Base-by-base conservation (phyloP, 2,888 invertebrate species). In the Drosophila anceps region DNA sequence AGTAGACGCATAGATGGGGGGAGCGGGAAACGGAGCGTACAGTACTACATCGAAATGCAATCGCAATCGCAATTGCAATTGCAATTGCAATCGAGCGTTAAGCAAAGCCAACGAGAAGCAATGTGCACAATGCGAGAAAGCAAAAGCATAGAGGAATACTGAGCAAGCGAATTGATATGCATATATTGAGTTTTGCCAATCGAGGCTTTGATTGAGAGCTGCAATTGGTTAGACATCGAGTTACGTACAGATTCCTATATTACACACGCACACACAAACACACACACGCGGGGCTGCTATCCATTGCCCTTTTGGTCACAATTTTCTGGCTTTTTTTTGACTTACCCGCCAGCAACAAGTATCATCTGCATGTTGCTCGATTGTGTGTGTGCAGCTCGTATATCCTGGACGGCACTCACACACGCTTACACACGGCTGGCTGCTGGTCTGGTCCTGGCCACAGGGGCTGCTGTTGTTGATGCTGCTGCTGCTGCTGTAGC, bases 321-420 rank as follows among this genome's bases (percentile, higher is more conserved):
- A 10, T 51, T 31, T 8, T 44, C 44, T 24, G 3, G 24, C 5
- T 1, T 13, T 8, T 24, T 24, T 29, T 61, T n/a, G 13, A 93
- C 93, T 93, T 92, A 93, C 93, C 93, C 93, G 91, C 93, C 93
- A 81, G 93, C 93, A 84, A 93, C 93, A 91, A 93, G 92, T 91
- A 93, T 93, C 93, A 93, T 93, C 93, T 93, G 93, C 93, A 93
- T 93, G 80, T 89, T 87, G 81, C 68, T 35, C 66, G 46, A n/a
- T 63, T 61, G 44, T 51, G 65, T 33, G 65, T 41, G 37, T 73
- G 55, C 58, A 46, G 61, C 44, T 13, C 15, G 46, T 63, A 20
- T 60, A 54, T 72, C 73, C 64, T 67, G 24, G 53, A 13, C 18
- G 31, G 57, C 66, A 53, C 76, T 79, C 77, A 77, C 79, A 76